A percentile compares a stretch with the other conserved stretches of the same genome.
Evolutionary conservation across 2,888 invertebrate genomes (phyloP).

Genomic region (Philopedon plagiatum): DNA sequence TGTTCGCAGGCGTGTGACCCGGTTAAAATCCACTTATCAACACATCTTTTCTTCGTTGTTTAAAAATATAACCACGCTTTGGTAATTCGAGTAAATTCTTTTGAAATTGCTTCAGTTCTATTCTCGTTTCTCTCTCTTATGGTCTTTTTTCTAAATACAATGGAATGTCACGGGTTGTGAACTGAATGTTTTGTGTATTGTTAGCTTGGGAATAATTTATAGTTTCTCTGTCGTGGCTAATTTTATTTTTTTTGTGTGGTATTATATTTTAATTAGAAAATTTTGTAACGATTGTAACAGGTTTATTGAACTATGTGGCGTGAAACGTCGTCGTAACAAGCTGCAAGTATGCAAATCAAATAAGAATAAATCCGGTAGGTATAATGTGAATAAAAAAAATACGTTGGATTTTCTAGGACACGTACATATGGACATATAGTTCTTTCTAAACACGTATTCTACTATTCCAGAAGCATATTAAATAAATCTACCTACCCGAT

Average conservation of each 20-base stretch:
- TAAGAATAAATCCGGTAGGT: background rate
- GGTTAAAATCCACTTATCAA: slow-evolving; percentile 29
- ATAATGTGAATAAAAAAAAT: background rate
- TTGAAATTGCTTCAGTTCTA: slow-evolving; percentile 18
- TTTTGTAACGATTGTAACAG: background rate
- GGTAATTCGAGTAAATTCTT: slow-evolving; percentile 24
- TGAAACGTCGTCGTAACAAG: background rate
- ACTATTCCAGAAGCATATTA: slow-evolving; percentile 19
- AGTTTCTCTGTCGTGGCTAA: background rate
- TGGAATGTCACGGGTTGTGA: too few relatives aligned
- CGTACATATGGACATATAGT: background rate
- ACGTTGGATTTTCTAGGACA: background rate
- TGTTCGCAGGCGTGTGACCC: slow-evolving; percentile 30
- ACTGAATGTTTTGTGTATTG: slow-evolving; percentile 23
- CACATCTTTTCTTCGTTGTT: slow-evolving; percentile 15
- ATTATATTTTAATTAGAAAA: slow-evolving; percentile 16
- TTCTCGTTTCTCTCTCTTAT: slow-evolving; percentile 10
- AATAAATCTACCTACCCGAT: slow-evolving; percentile 25
- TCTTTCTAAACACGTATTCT: slow-evolving; percentile 8
- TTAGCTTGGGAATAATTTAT: slow-evolving; percentile 15
- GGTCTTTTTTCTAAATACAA: too few relatives aligned
- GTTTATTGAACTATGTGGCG: slow-evolving; percentile 11
- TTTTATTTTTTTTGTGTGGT: slow-evolving; percentile 5
- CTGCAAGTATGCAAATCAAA: background rate
- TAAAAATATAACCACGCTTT: slow-evolving; percentile 17